Conservation (phyloP, 2,797 vertebrate genomes). For the Acridotheres tristis region DNA sequence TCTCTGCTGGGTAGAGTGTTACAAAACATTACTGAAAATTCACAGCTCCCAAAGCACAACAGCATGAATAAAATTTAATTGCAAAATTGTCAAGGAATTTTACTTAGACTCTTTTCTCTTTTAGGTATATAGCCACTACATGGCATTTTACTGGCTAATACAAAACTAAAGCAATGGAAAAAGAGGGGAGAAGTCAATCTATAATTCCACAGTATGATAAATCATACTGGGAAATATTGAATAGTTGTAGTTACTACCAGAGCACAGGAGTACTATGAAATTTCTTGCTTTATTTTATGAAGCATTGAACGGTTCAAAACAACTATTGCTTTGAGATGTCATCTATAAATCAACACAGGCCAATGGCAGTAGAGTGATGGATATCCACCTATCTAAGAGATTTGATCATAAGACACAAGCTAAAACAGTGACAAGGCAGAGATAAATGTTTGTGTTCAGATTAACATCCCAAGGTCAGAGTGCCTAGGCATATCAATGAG, state of each 20-base stretch:
- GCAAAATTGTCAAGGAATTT: not conserved
- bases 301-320: conserved; percentile 70
- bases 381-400: conserved; percentile 66
- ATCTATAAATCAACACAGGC: conserved; percentile 68
- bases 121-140: not conserved
- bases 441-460: conserved; percentile 80
- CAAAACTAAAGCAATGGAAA: not conserved
- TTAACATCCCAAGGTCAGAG: conserved; percentile 82
- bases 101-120: not conserved
- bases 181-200: not conserved
- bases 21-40: not conserved
- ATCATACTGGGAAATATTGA: conserved; percentile 4
- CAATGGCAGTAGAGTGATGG: conserved; percentile 73
- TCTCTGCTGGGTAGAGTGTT: not conserved
- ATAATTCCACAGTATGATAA: not conserved
- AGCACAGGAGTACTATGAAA: not conserved
- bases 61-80: not conserved
- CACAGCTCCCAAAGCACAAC: not conserved
- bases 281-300: conserved; percentile 59
- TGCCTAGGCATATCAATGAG: conserved; percentile 80
- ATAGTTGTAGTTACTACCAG: conserved; percentile 32
- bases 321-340: conserved; percentile 64
- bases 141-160: not conserved
- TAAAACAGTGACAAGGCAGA: conserved; percentile 75
- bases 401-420: conserved; percentile 76